These are phyloP conservation scores for Sebastes iracundus DNA, from an alignment of 2,797 vertebrate species.

Conservation along the genomic window DNA sequence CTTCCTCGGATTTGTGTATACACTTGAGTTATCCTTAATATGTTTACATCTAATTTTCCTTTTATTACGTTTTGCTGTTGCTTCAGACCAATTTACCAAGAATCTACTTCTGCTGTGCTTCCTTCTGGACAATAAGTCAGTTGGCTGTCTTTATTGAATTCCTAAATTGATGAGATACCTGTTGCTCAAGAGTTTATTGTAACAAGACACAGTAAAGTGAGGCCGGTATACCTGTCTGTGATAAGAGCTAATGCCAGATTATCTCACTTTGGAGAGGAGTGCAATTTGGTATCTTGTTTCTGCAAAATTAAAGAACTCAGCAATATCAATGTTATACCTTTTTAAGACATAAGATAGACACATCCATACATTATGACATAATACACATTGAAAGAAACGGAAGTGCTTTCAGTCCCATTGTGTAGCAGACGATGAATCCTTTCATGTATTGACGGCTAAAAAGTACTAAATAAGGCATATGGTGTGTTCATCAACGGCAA, in stretches of 20 bases:
- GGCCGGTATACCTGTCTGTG: conserved; percentile 27
- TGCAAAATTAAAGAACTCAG: conserved; percentile 17
- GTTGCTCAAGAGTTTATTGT: conserved; percentile 24
- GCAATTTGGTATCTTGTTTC: conserved; percentile 32
- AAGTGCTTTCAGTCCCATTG: not conserved
- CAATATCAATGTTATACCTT: not conserved
- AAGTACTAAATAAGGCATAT: not conserved
- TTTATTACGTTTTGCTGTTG: not conserved
- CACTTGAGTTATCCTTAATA: not conserved
- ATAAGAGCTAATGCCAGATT: conserved; percentile 43
- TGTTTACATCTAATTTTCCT: not conserved
- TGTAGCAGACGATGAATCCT: not conserved
- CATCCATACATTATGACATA: not conserved
- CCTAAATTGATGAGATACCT: conserved; percentile 51
- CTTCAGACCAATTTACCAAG: not conserved
- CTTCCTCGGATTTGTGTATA: not conserved
- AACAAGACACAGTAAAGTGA: conserved; percentile 26
- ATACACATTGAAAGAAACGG: not conserved
- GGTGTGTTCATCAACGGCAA: not conserved
- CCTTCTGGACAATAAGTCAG: not conserved
- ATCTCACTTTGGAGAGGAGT: conserved; percentile 41
- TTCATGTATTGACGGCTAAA: not conserved
- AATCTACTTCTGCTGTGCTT: not conserved
- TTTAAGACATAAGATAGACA: not conserved
- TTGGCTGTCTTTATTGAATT: conserved; percentile 18